Conservation (phyloP, 2,113 vertebrate species). For the Ardeotis arabs region DNA sequence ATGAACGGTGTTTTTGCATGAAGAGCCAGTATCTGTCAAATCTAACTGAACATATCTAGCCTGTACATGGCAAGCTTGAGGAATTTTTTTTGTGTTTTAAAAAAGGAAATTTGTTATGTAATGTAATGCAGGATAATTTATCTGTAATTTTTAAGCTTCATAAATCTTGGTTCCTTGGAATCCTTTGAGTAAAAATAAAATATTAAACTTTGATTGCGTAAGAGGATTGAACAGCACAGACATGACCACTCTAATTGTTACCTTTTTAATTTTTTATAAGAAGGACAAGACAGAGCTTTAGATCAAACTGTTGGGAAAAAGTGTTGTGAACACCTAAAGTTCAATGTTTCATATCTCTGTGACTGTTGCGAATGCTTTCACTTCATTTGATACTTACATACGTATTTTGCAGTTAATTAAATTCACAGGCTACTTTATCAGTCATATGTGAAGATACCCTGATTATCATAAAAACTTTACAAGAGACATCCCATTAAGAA, state of each 20-base stretch:
- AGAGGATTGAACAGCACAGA: not conserved
- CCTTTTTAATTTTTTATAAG: not conserved
- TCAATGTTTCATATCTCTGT: not conserved
- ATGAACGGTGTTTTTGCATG: not conserved
- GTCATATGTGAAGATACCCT: not conserved
- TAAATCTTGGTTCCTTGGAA: not conserved
- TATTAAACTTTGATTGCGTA: not conserved
- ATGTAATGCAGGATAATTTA: not conserved
- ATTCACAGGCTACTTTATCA: not conserved
- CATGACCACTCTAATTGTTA: not conserved
- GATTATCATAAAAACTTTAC: not conserved
- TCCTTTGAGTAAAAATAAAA: not conserved
- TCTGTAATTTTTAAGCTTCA: not conserved
- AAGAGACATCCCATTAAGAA: not conserved
- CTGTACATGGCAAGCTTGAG: not conserved
- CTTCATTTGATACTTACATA: not conserved
- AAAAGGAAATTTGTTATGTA: not conserved
- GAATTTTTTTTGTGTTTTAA: not conserved
- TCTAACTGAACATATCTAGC: not conserved
- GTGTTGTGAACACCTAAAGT: not conserved
- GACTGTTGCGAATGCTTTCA: not conserved
- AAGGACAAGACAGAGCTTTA: not conserved
- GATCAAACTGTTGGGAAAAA: not conserved
- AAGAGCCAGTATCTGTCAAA: not conserved
- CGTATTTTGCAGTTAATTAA: not conserved